Percentiles rank a stretch among this genome's conserved stretches.
phyloP scores from a whole-genome alignment of 2,888 invertebrate species.

The Drosophila leonis region DNA sequence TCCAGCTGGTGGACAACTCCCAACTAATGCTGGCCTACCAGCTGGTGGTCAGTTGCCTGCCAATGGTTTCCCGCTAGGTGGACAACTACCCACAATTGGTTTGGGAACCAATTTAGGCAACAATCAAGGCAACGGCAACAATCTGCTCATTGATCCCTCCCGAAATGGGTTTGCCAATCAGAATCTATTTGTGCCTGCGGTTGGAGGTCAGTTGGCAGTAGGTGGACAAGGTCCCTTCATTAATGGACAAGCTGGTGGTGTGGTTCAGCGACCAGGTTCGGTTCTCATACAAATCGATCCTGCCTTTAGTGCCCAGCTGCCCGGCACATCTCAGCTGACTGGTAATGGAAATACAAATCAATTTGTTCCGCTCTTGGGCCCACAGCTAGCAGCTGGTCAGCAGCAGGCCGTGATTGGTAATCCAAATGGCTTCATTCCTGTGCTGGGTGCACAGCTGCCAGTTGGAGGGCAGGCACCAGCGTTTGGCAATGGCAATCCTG shows the following conservation, averaged over 20 bases:
- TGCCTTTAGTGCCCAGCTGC: constrained; percentile 43
- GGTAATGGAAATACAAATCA: constrained; percentile 5
- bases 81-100: neutral
- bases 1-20: constrained; percentile 2
- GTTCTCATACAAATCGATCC: constrained; percentile 56
- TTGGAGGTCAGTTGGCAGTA: constrained; percentile 35
- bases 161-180: constrained; percentile 45
- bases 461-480: constrained; percentile 19
- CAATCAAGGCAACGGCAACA: constrained; percentile 31
- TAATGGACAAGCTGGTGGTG: constrained; percentile 7
- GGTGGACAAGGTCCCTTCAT: constrained; percentile 21
- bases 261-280: constrained; percentile 30
- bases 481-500: neutral
- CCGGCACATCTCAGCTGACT: constrained; percentile 37
- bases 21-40: neutral
- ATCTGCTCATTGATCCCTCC: constrained; percentile 47
- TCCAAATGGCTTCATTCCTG: constrained; percentile 12
- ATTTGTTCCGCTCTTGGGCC: constrained; percentile 25
- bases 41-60: constrained; percentile 4
- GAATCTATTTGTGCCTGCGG: constrained; percentile 51
- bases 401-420: constrained; percentile 4
- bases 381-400: constrained; percentile 44
- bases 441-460: constrained; percentile 34
- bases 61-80: constrained; percentile 11
- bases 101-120: neutral